phyloP scores from a whole-genome alignment of 2,113 vertebrate species.

The Anoura caudifer region DNA sequence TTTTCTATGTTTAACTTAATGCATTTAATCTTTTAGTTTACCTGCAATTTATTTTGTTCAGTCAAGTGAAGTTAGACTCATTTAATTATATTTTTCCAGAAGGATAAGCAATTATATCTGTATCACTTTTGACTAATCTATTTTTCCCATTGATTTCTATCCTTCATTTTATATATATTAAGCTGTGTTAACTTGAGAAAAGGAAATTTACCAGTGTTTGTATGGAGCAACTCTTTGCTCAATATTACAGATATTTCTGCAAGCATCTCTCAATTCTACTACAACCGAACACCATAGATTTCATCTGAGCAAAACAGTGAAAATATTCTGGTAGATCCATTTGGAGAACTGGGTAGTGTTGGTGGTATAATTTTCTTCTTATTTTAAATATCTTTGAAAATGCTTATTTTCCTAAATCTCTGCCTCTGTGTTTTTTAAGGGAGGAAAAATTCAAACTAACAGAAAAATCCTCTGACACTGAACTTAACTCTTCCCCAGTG shows the following conservation, averaged over 20 bases:
- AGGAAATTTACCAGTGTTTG: neutral
- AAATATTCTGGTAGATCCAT: neutral
- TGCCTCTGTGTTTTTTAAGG: neutral
- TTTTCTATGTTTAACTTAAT: neutral
- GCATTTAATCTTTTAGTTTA: neutral
- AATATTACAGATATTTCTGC: neutral
- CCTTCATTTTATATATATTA: neutral
- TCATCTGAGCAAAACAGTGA: neutral
- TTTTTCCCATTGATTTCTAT: neutral
- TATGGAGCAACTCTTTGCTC: neutral
- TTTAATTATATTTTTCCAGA: neutral
- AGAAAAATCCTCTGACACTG: neutral
- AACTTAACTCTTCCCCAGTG: neutral
- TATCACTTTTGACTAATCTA: neutral
- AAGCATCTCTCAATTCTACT: neutral
- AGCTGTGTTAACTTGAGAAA: neutral
- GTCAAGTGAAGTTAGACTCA: neutral
- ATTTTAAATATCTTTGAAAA: neutral
- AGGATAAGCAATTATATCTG: neutral
- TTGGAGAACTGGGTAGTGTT: accelerated
- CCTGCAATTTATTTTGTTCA: neutral
- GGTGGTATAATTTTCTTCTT: neutral
- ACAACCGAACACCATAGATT: neutral
- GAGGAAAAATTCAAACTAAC: neutral
- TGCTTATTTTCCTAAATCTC: neutral